Conservation (phyloP, 2,888 invertebrate species). For the Parelbella ahira region DNA sequence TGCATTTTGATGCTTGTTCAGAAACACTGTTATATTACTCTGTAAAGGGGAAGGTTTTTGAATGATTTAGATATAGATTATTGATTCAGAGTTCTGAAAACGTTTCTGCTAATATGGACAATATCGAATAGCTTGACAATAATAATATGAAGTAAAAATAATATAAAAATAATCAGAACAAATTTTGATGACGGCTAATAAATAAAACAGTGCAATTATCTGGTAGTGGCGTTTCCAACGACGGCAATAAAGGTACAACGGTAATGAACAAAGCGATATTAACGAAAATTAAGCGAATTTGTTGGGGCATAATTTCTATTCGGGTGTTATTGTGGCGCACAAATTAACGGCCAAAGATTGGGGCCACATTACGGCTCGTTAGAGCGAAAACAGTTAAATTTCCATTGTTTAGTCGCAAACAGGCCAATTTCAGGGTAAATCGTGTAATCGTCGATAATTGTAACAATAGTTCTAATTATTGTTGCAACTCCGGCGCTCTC, state of each 20-base stretch:
- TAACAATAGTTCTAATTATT: slow-evolving; percentile 66
- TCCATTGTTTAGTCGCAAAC: slow-evolving; percentile 64
- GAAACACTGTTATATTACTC: background rate
- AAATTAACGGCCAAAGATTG: slow-evolving; percentile 42
- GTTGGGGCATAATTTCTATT: slow-evolving; percentile 54
- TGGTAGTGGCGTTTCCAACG: slow-evolving; percentile 46
- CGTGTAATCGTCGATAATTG: slow-evolving; percentile 58
- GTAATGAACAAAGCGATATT: slow-evolving; percentile 52
- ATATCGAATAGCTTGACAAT: no score
- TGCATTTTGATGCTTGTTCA: slow-evolving; percentile 18
- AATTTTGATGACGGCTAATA: slow-evolving; percentile 37
- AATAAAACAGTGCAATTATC: slow-evolving; percentile 47
- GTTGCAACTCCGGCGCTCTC: slow-evolving; percentile 38
- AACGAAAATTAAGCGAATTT: slow-evolving; percentile 53
- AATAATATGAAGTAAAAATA: background rate
- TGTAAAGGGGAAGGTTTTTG: slow-evolving; percentile 3
- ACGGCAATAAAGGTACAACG: slow-evolving; percentile 44
- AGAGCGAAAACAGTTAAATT: slow-evolving; percentile 65
- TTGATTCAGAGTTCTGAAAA: no score
- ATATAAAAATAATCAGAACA: slow-evolving; percentile 22
- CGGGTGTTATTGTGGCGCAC: slow-evolving; percentile 45
- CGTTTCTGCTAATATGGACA: no score
- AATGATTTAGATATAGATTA: no score
- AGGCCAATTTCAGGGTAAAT: slow-evolving; percentile 54
- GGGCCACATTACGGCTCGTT: slow-evolving; percentile 55